A percentile compares a stretch with the other conserved stretches of the same genome.
phyloP scores from a whole-genome alignment of 2,888 invertebrate species.

The Polymixis flavicincta region DNA sequence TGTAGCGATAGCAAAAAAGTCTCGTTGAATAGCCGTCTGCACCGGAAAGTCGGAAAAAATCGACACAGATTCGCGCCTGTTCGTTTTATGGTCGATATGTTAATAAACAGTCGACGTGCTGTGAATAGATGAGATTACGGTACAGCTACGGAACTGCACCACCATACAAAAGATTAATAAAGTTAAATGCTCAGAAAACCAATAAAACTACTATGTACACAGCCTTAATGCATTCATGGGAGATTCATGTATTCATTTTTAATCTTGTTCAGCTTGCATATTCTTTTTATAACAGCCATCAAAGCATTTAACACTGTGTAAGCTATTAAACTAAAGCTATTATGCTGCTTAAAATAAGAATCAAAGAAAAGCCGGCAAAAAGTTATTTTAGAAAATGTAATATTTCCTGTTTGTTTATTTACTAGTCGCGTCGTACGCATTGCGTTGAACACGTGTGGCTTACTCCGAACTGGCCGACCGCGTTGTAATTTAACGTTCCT shows the following conservation, averaged over 20 bases:
- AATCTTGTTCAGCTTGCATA: constrained; percentile 32
- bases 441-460: constrained; percentile 76
- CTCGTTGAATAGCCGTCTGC: constrained; percentile 81
- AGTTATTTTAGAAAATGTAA: constrained; percentile 54
- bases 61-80: constrained; percentile 80
- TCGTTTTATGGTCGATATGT: constrained; percentile 87
- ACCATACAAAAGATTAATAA: constrained; percentile 68
- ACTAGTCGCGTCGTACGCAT: constrained; percentile 61
- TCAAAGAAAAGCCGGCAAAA: constrained; percentile 42
- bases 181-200: constrained; percentile 58
- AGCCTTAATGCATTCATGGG: constrained; percentile 33
- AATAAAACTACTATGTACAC: constrained; percentile 49
- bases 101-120: constrained; percentile 87
- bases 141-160: constrained; percentile 59
- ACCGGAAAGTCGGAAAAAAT: constrained; percentile 83
- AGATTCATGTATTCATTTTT: constrained; percentile 46
- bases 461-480: constrained; percentile 73
- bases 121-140: constrained; percentile 82
- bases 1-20: constrained; percentile 76
- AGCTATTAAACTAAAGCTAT: constrained; percentile 45
- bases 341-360: constrained; percentile 47
- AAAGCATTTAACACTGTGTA: constrained; percentile 53
- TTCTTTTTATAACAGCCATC: constrained; percentile 44
- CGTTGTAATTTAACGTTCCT: constrained; percentile 78
- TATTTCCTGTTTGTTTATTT: constrained; percentile 64